phyloP scores from a whole-genome alignment of 2,888 invertebrate species.

The Papilio protenor region DNA sequence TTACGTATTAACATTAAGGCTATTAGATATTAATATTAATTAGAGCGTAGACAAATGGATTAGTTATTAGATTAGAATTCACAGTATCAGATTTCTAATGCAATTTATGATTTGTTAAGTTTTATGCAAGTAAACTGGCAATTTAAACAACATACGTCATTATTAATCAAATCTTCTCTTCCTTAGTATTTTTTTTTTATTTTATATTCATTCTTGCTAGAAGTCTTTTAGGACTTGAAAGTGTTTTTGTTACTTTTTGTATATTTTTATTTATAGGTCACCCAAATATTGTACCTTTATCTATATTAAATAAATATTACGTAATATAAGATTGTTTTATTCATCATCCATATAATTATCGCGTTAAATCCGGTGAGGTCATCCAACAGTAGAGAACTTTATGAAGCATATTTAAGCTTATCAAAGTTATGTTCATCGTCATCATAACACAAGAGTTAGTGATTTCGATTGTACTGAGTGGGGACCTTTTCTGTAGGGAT shows the following conservation, averaged over 20 bases:
- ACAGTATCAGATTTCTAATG: conserved; percentile 18
- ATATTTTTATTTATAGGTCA: conserved; percentile 45
- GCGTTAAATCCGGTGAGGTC: neutral
- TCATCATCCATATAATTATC: conserved; percentile 26
- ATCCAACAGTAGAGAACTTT: neutral
- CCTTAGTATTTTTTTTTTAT: conserved; percentile 25
- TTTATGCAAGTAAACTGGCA: neutral
- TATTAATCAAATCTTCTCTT: conserved; percentile 1
- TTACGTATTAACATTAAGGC: conserved; percentile 21
- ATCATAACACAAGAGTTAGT: too few relatives aligned
- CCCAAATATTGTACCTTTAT: conserved; percentile 41
- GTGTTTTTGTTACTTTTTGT: conserved; percentile 41
- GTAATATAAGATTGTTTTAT: conserved; percentile 39
- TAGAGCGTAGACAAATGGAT: neutral
- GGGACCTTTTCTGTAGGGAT: neutral
- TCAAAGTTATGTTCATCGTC: neutral
- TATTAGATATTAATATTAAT: conserved; percentile 6
- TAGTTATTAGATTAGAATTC: neutral
- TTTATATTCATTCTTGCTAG: conserved; percentile 25
- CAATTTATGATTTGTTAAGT: conserved; percentile 1
- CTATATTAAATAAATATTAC: conserved; percentile 43
- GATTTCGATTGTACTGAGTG: too few relatives aligned
- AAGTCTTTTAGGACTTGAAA: conserved; percentile 30
- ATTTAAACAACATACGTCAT: neutral
- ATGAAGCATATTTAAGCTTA: neutral